These are phyloP conservation scores for Porites australiensis DNA, from an alignment of 64 coral and sea anemone species.

Conservation along the genomic window DNA sequence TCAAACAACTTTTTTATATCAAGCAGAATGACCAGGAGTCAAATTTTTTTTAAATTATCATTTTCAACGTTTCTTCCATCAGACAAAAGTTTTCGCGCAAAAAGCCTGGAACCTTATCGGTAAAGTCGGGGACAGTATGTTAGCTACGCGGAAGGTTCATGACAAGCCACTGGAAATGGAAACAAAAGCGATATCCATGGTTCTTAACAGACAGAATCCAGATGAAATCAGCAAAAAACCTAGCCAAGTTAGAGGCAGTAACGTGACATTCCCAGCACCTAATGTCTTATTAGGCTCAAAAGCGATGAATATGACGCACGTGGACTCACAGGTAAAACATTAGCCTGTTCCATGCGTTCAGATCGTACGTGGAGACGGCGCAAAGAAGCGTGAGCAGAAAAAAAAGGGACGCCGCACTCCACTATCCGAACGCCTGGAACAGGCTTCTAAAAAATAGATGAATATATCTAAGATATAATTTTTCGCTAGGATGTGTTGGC, in stretches of 20 bases:
- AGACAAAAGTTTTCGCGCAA: conserved; percentile 54
- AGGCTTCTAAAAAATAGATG: too few relatives aligned
- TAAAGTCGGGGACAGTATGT: conserved; percentile 66
- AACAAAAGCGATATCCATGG: conserved; percentile 76
- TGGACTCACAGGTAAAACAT: conserved; percentile 78
- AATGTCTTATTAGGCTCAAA: conserved; percentile 41
- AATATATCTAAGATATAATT: too few relatives aligned
- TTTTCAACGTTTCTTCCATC: neutral
- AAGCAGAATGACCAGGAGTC: neutral
- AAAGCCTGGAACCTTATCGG: conserved; percentile 73
- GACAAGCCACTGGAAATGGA: conserved; percentile 51
- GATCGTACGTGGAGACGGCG: too few relatives aligned
- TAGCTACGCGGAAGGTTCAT: conserved; percentile 41
- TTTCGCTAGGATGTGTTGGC: too few relatives aligned
- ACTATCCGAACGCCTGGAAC: too few relatives aligned
- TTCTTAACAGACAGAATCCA: conserved; percentile 51
- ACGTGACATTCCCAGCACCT: conserved; percentile 60
- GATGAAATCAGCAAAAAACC: conserved; percentile 61
- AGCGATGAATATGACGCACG: conserved; percentile 13
- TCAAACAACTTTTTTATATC: neutral
- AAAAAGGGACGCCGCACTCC: too few relatives aligned
- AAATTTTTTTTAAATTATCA: neutral
- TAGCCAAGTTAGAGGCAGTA: conserved; percentile 33
- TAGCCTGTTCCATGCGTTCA: too few relatives aligned
- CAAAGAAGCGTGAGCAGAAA: too few relatives aligned